These are phyloP conservation scores for Baryphthengus martii DNA, from an alignment of 2,113 vertebrate species.

Conservation along the genomic window DNA sequence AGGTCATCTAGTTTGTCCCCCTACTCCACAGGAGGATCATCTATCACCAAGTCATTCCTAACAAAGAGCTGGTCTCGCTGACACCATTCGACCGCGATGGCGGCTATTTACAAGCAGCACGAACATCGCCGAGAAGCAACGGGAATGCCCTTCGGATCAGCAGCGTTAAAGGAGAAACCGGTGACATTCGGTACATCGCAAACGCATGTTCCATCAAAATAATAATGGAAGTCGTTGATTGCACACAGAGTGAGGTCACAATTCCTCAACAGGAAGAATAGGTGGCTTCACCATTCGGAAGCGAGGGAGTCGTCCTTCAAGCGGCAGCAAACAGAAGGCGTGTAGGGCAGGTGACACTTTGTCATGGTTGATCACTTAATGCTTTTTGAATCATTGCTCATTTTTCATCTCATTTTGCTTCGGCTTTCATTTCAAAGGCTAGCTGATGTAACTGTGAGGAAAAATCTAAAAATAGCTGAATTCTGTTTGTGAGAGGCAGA, in stretches of 20 bases:
- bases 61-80: background rate
- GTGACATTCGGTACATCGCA: background rate
- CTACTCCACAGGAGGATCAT: background rate
- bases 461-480: slow-evolving; percentile 29
- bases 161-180: background rate
- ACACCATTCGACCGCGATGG: fast-evolving
- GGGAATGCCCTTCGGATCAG: background rate
- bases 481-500: background rate
- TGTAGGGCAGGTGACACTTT: background rate
- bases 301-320: background rate
- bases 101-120: background rate
- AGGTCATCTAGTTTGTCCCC: background rate
- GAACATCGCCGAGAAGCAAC: fast-evolving
- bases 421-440: background rate
- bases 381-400: background rate
- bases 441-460: background rate
- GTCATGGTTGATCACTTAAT: background rate
- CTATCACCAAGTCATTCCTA: background rate
- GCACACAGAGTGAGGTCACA: background rate
- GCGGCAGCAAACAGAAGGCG: background rate
- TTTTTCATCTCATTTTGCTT: slow-evolving; percentile 3
- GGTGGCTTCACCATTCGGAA: background rate
- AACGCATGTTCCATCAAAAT: background rate
- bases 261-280: background rate
- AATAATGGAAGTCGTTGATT: background rate